A percentile compares a stretch with the other conserved stretches of the same genome.
Conservation (phyloP, 1,140 invertebrate species). For the Harlomillsia oculata region DNA sequence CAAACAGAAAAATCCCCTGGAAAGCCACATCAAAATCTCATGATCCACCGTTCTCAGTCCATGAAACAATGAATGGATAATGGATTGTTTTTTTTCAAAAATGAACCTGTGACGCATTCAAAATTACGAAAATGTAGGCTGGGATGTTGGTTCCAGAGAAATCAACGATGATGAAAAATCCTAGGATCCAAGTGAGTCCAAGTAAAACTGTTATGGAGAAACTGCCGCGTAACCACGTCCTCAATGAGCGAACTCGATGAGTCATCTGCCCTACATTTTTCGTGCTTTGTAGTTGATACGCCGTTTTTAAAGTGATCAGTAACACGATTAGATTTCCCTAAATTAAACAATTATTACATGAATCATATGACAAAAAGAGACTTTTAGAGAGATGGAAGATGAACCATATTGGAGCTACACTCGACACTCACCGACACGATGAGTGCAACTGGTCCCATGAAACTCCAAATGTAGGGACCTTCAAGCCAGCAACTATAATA, state of each 20-base stretch:
- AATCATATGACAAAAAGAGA: no score
- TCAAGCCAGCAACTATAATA: conserved; percentile 33
- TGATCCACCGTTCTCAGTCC: neutral
- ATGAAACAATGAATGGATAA: neutral
- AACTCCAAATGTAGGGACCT: conserved; percentile 31
- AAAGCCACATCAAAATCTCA: neutral
- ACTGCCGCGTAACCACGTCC: conserved; percentile 28
- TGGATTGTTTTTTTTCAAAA: neutral
- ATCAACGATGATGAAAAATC: conserved; percentile 19
- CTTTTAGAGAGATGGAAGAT: neutral
- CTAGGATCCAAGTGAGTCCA: conserved; percentile 29
- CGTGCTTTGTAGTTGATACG: conserved; percentile 19
- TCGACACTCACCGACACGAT: conserved; percentile 19
- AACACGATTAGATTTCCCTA: conserved; percentile 30
- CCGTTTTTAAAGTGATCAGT: conserved; percentile 31
- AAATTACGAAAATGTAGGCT: conserved; percentile 29
- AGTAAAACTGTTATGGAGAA: conserved; percentile 30
- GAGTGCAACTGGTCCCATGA: conserved; percentile 27
- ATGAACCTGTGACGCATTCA: conserved; percentile 30
- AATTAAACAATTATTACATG: no score
- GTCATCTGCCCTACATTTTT: conserved; percentile 13
- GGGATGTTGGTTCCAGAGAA: conserved; percentile 7
- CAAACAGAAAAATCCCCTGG: conserved; percentile 27
- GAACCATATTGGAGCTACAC: neutral
- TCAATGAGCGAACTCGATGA: neutral